These are phyloP conservation scores for Limnothrissa miodon DNA, from an alignment of 2,113 vertebrate genomes.

Conservation along the genomic window DNA sequence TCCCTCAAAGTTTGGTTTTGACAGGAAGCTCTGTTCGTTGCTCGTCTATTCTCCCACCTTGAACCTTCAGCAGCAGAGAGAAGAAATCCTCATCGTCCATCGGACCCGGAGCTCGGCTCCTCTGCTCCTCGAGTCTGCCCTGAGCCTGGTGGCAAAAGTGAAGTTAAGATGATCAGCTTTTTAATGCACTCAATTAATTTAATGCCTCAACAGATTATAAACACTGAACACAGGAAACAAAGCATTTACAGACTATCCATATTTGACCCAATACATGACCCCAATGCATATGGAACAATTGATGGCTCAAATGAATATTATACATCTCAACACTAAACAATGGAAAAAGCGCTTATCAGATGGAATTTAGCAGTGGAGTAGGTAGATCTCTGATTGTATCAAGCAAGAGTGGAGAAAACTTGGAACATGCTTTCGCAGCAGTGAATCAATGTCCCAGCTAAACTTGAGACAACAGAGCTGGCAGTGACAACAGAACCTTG, in stretches of 20 bases:
- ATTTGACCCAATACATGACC: background rate
- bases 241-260: background rate
- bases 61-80: conserved; percentile 82
- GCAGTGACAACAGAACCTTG: background rate
- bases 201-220: background rate
- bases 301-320: background rate
- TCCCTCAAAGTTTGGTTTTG: conserved; percentile 59
- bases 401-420: background rate
- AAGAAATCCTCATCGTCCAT: conserved; percentile 87
- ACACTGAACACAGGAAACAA: background rate
- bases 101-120: conserved; percentile 79
- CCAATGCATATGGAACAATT: background rate
- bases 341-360: background rate
- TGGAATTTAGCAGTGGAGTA: background rate
- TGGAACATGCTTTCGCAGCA: too few species aligned
- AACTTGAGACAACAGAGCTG: background rate
- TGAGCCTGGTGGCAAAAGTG: conserved; percentile 59
- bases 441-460: too few species aligned
- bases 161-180: background rate
- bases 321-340: too few species aligned
- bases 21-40: conserved; percentile 75
- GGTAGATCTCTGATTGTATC: background rate
- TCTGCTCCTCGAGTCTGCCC: conserved; percentile 86
- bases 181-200: background rate
- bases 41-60: conserved; percentile 82